Evolutionary conservation across 2,113 vertebrate species (phyloP).

Genomic region (Megaptera novaeangliae): DNA sequence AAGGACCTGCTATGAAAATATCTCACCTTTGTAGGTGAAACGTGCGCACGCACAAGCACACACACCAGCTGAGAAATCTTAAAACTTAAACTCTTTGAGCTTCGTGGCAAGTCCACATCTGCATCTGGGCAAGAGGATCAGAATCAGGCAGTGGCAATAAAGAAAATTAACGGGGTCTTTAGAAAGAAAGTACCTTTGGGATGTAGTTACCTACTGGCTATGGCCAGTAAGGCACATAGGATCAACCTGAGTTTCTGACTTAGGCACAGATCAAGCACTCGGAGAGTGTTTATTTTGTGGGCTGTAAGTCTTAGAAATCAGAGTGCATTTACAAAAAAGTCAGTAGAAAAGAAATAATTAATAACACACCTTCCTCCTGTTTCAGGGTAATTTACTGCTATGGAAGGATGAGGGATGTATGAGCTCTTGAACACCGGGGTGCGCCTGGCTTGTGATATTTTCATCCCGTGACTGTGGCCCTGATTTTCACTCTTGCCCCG

Average conservation of each 20-base stretch:
- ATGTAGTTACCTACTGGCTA: not conserved
- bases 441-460: accelerated
- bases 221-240: accelerated
- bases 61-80: not conserved
- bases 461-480: not conserved
- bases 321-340: not conserved
- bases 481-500: accelerated
- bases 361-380: accelerated
- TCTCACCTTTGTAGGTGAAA: not conserved
- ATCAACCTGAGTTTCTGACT: not conserved
- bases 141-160: not conserved
- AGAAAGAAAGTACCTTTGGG: not conserved
- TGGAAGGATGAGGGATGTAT: accelerated
- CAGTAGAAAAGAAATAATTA: not conserved
- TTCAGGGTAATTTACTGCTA: not conserved
- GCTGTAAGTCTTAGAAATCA: not conserved
- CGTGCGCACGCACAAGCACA: accelerated
- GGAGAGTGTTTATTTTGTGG: not conserved
- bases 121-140: not conserved
- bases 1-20: too few species aligned
- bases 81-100: not conserved
- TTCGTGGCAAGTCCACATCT: not conserved
- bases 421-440: too few species aligned
- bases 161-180: not conserved
- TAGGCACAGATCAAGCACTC: not conserved